Conservation (phyloP, 2,797 vertebrate species). For the Echeneis naucrates region DNA sequence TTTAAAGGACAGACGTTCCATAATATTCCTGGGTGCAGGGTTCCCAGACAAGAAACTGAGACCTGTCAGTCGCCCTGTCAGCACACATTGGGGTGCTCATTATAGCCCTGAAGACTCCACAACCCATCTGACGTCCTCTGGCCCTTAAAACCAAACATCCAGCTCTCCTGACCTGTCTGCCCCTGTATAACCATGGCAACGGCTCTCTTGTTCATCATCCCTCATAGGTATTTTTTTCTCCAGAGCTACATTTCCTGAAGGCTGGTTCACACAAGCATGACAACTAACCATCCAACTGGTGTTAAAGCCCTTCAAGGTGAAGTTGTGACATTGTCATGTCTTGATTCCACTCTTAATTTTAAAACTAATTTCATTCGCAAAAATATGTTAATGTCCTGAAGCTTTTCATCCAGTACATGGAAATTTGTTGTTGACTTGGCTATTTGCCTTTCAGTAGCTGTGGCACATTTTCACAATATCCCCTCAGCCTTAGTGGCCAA, state of each 20-base stretch:
- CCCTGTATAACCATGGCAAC: slow-evolving; percentile 79
- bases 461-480: slow-evolving; percentile 72
- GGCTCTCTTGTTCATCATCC: slow-evolving; percentile 56
- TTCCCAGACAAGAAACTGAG: background rate
- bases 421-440: slow-evolving; percentile 29
- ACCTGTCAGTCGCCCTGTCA: slow-evolving; percentile 45
- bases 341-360: no score
- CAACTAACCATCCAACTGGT: slow-evolving; percentile 54
- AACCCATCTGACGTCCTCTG: slow-evolving; percentile 52
- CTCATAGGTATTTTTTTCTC: slow-evolving; percentile 31
- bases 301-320: slow-evolving; percentile 45
- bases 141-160: slow-evolving; percentile 63
- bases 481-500: slow-evolving; percentile 52
- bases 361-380: slow-evolving; percentile 67
- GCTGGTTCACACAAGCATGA: slow-evolving; percentile 52
- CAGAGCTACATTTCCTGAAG: slow-evolving; percentile 58
- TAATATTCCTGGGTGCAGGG: slow-evolving; percentile 18
- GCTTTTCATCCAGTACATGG: slow-evolving; percentile 58
- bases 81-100: slow-evolving; percentile 51
- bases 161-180: slow-evolving; percentile 62
- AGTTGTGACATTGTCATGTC: slow-evolving; percentile 32
- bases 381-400: slow-evolving; percentile 68
- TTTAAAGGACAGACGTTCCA: slow-evolving; percentile 8
- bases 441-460: slow-evolving; percentile 61
- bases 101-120: slow-evolving; percentile 41